Percentiles rank a stretch among this genome's conserved stretches.
Evolutionary conservation across 2,888 invertebrate species (phyloP).

Genomic region (Protodeltote pygarga): DNA sequence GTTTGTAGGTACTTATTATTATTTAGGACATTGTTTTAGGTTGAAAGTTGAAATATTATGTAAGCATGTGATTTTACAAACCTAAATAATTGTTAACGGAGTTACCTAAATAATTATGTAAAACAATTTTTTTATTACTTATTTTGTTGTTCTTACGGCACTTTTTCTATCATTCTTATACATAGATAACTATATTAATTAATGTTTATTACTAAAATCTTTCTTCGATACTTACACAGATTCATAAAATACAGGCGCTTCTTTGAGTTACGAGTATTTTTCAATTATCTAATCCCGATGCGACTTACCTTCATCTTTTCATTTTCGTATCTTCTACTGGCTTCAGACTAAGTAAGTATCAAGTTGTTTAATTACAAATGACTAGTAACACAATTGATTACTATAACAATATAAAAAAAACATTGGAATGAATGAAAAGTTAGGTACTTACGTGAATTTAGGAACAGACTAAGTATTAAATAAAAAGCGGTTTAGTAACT

Average conservation of each 20-base stretch:
- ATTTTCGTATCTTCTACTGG: too few relatives aligned
- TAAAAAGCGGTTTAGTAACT: too few relatives aligned
- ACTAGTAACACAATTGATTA: too few relatives aligned
- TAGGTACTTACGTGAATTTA: too few relatives aligned
- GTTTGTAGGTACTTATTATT: constrained; percentile 43
- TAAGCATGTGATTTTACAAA: constrained; percentile 30
- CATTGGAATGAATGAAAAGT: too few relatives aligned
- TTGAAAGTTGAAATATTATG: constrained; percentile 25
- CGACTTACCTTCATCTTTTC: constrained; percentile 30
- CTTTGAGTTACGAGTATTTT: constrained; percentile 33
- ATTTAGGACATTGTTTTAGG: constrained; percentile 30
- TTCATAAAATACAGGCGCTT: constrained; percentile 44
- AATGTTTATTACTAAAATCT: constrained; percentile 10
- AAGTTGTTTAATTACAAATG: too few relatives aligned
- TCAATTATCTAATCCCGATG: constrained; percentile 29
- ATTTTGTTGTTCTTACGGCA: not conserved
- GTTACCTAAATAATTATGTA: constrained; percentile 9
- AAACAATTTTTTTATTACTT: constrained; percentile 10
- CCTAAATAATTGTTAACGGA: constrained; percentile 20
- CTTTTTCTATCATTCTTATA: constrained; percentile 4
- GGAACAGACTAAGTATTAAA: too few relatives aligned
- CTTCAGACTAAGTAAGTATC: too few relatives aligned
- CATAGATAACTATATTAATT: too few relatives aligned
- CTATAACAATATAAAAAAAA: too few relatives aligned
- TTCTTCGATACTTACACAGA: constrained; percentile 18